phyloP scores from a whole-genome alignment of 2,797 vertebrate genomes.

The Naso thynnoides region DNA sequence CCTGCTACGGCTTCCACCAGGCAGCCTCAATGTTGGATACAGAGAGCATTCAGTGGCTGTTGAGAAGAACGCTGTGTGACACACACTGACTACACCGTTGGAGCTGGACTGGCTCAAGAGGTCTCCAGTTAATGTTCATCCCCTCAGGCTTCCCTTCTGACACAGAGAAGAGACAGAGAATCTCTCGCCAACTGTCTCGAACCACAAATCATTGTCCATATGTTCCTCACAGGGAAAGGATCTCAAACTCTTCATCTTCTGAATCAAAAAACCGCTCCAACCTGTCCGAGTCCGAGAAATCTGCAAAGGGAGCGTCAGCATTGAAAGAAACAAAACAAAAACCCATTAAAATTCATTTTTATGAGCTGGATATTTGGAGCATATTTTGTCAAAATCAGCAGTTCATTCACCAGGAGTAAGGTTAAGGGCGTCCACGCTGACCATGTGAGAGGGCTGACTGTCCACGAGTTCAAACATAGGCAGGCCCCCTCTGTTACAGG shows the following conservation, averaged over 20 bases:
- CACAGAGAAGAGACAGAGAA: slow-evolving; percentile 66
- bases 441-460: slow-evolving; percentile 93
- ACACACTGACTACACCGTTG: slow-evolving; percentile 63
- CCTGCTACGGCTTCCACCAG: slow-evolving; percentile 74
- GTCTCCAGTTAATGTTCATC: slow-evolving; percentile 72
- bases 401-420: slow-evolving; percentile 91
- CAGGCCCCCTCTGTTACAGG: slow-evolving; percentile 90
- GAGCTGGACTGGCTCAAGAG: slow-evolving; percentile 69
- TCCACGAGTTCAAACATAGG: slow-evolving; percentile 98
- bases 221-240: slow-evolving; percentile 92
- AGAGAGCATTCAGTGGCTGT: slow-evolving; percentile 72
- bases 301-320: slow-evolving; percentile 74
- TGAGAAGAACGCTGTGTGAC: slow-evolving; percentile 71
- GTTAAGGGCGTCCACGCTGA: slow-evolving; percentile 92
- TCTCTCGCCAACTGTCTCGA: slow-evolving; percentile 44
- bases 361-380: background rate
- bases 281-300: slow-evolving; percentile 94
- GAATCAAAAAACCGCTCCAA: slow-evolving; percentile 98
- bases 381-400: background rate
- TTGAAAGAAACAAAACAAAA: background rate
- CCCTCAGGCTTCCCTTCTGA: slow-evolving; percentile 66
- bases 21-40: slow-evolving; percentile 66
- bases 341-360: background rate
- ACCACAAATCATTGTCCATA: slow-evolving; percentile 57
- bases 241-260: slow-evolving; percentile 99